Evolutionary conservation across 2,797 vertebrate genomes (phyloP), one percentile per base, ranked within the genome.

Genomic region (Sphenopsis melanotis): DNA sequence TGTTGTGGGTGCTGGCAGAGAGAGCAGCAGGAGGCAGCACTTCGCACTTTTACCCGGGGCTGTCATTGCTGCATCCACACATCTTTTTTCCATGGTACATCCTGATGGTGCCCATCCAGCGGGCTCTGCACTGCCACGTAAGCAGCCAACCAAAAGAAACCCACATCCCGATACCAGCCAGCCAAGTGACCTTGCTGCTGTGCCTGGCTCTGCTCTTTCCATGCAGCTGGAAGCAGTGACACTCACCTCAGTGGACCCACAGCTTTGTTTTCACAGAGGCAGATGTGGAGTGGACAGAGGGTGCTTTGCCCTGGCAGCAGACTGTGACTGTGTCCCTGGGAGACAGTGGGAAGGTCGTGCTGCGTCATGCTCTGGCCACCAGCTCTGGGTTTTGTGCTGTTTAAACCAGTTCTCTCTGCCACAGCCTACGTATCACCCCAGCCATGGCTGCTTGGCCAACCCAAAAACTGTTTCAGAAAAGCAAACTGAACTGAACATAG

Each of bases 61-160:
- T 59, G 15, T 66, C 56, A 32, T 1, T 1, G 70, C 57, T 76
- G 30, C 63, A 50, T 30, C 46, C 32, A n/a, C 11, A 11, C 9
- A 3, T 29, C 0, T 0, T 34, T 82, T 84, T 78, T 64, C 34
- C 50, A 32, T 0, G 1, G 19, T n/a, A 39, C 1, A 2, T 47
- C 36, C 37, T 34, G 27, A 36, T 34, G 76, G 32, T 20, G 21
- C 36, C 46, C 11, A 11, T 77, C 37, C 36, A 76, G 64, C 9
- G 9, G 9, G 32, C 20, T 37, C 47, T 46, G 34, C 44, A 18
- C 22, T 24, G 75, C 29, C 56, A 53, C 22, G 21, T 26, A 47
- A 83, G 18, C 47, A 70, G 23, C 23, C 55, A 60, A 8, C 37
- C 39, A 41, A 60, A 66, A 49, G 50, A 50, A 84, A 84, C 19